phyloP scores from a whole-genome alignment of 1,140 invertebrate species.

The Drosophila parabipectinata region DNA sequence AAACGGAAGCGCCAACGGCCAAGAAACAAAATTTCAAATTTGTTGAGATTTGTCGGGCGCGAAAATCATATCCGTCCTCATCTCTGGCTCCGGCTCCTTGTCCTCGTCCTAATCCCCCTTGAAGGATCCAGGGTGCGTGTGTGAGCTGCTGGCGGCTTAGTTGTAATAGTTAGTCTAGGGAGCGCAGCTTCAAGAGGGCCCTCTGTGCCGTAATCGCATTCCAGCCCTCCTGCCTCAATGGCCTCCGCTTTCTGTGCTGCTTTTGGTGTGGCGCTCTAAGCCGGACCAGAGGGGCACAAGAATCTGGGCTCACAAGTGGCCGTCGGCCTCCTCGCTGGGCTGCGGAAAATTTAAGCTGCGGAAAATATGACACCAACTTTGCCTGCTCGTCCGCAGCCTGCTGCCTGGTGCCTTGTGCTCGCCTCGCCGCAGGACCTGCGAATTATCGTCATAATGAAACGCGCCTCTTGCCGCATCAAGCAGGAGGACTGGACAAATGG shows the following conservation, averaged over 20 bases:
- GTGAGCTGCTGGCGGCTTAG: slow-evolving; percentile 32
- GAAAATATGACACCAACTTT: slow-evolving; percentile 79
- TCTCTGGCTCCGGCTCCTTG: not conserved
- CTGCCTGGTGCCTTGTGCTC: slow-evolving; percentile 23
- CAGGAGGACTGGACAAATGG: not conserved
- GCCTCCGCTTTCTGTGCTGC: not conserved
- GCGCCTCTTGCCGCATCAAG: slow-evolving; percentile 16
- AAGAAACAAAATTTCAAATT: slow-evolving; percentile 63
- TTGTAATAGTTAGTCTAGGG: slow-evolving; percentile 22
- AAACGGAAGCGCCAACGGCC: slow-evolving; percentile 70
- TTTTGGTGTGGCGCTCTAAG: slow-evolving; percentile 14
- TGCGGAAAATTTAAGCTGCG: slow-evolving; percentile 77
- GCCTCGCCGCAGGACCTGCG: slow-evolving; percentile 67
- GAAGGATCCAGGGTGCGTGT: slow-evolving; percentile 26
- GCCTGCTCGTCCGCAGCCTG: slow-evolving; percentile 16
- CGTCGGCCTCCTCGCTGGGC: slow-evolving; percentile 23
- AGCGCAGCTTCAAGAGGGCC: slow-evolving; percentile 11
- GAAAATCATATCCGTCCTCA: slow-evolving; percentile 70
- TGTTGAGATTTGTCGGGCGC: slow-evolving; percentile 77
- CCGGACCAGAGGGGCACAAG: slow-evolving; percentile 26
- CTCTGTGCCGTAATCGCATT: slow-evolving; percentile 53
- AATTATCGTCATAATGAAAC: slow-evolving; percentile 78
- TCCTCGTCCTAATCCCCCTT: slow-evolving; percentile 28
- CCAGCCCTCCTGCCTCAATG: slow-evolving; percentile 50
- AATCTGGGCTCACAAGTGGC: slow-evolving; percentile 51